Evolutionary conservation across 1,140 invertebrate species (phyloP).

Genomic region (Ceratosolen fusciceps): DNA sequence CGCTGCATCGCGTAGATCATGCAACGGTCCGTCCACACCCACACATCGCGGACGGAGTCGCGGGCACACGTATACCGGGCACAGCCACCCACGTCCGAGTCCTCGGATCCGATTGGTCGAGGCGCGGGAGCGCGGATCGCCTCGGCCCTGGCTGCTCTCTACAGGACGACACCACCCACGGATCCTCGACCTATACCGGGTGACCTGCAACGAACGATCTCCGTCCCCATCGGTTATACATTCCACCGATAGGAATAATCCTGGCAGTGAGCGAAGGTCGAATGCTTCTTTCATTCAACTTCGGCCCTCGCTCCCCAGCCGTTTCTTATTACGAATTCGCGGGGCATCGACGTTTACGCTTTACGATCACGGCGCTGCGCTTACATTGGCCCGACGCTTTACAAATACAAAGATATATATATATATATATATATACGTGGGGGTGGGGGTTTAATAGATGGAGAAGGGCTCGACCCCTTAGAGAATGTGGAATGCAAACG

Average conservation of each 20-base stretch:
- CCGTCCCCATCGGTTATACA: not conserved
- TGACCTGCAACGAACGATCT: not conserved
- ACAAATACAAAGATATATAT: too few relatives aligned
- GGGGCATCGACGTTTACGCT: not conserved
- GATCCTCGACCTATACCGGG: slow-evolving; percentile 12
- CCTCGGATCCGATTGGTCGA: slow-evolving; percentile 60
- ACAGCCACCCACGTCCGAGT: slow-evolving; percentile 60
- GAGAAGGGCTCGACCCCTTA: too few relatives aligned
- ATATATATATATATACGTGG: too few relatives aligned
- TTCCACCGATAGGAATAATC: not conserved
- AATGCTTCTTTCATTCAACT: not conserved
- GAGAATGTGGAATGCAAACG: too few relatives aligned
- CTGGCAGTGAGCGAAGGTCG: not conserved
- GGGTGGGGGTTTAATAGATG: too few relatives aligned
- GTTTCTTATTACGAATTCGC: not conserved
- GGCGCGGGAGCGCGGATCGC: slow-evolving; percentile 39
- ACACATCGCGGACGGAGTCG: slow-evolving; percentile 48
- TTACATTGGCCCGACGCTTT: not conserved
- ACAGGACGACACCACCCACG: slow-evolving; percentile 57
- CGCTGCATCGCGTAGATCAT: slow-evolving; percentile 54
- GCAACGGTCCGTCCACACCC: slow-evolving; percentile 58
- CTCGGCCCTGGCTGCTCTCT: not conserved
- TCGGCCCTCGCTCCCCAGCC: not conserved
- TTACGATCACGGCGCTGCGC: not conserved
- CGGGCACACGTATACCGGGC: not conserved